phyloP scores from a whole-genome alignment of 2,888 invertebrate species.

The Andrena flavipes region DNA sequence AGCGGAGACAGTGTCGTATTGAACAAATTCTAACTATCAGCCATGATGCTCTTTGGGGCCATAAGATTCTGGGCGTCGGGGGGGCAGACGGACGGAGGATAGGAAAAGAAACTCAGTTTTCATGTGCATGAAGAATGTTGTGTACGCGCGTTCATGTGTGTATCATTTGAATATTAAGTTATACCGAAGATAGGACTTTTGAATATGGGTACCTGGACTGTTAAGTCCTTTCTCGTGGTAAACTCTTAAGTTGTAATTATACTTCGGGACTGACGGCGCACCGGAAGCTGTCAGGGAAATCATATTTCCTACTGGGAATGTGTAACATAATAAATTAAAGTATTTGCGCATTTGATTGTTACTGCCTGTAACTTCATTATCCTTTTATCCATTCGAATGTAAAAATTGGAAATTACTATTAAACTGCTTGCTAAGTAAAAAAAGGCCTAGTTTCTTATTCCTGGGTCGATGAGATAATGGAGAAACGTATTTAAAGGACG shows the following conservation, averaged over 20 bases:
- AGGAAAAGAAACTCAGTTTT: conserved; percentile 28
- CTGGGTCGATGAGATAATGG: background rate
- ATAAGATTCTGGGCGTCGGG: background rate
- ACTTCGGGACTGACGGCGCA: conserved; percentile 42
- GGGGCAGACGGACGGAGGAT: conserved; percentile 21
- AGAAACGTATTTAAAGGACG: background rate
- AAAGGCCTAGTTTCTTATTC: background rate
- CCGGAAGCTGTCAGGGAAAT: conserved; percentile 36
- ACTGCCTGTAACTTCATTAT: background rate
- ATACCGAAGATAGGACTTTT: conserved; percentile 48
- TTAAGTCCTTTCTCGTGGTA: conserved; percentile 26
- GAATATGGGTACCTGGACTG: conserved; percentile 50
- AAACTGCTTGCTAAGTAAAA: background rate
- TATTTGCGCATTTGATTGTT: conserved; percentile 60
- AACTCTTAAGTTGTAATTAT: conserved; percentile 57
- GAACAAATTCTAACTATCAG: conserved; percentile 18
- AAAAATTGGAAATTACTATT: background rate
- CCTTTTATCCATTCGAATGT: background rate
- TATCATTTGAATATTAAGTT: conserved; percentile 64
- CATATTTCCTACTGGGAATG: conserved; percentile 75
- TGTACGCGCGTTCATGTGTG: conserved; percentile 50
- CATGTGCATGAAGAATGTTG: conserved; percentile 36
- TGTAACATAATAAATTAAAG: conserved; percentile 79
- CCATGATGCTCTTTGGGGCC: conserved; percentile 53
- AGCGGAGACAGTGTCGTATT: conserved; percentile 25